Conservation (phyloP, 2,113 vertebrate species). For the Engraulis encrasicolus region DNA sequence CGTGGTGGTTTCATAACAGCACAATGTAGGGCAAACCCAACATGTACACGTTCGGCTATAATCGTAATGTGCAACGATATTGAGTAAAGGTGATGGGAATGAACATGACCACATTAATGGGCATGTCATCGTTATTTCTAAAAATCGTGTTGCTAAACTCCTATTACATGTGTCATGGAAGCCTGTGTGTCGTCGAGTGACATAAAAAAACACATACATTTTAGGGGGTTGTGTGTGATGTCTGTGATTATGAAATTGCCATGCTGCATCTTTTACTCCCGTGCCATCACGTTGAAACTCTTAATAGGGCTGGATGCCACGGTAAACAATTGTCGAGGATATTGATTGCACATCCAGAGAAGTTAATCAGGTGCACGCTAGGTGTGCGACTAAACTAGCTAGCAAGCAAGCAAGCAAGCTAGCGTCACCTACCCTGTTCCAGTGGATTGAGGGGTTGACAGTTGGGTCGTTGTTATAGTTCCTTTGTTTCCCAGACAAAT, state of each 20-base stretch:
- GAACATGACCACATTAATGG: not conserved
- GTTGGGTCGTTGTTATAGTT: not conserved
- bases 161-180: not conserved
- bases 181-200: not conserved
- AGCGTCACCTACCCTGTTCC: not conserved
- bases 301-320: not conserved
- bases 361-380: conserved; percentile 11
- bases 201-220: not conserved
- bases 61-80: not conserved
- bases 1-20: not conserved
- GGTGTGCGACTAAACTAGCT: conserved; percentile 9
- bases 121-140: not conserved
- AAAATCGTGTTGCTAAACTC: not conserved
- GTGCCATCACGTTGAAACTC: not conserved
- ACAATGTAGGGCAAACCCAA: not conserved
- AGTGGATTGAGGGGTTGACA: conserved; percentile 27
- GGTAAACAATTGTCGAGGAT: not conserved
- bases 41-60: not conserved
- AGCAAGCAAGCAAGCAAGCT: not conserved
- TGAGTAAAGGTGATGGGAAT: not conserved
- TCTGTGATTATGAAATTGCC: not conserved
- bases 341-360: not conserved
- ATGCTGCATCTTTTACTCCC: not conserved
- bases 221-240: too few species aligned
- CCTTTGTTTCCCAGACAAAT: not conserved